Evolutionary conservation across 92 coral and sea anemone genomes (phyloP).

Genomic region (Desmophyllum pertusum): DNA sequence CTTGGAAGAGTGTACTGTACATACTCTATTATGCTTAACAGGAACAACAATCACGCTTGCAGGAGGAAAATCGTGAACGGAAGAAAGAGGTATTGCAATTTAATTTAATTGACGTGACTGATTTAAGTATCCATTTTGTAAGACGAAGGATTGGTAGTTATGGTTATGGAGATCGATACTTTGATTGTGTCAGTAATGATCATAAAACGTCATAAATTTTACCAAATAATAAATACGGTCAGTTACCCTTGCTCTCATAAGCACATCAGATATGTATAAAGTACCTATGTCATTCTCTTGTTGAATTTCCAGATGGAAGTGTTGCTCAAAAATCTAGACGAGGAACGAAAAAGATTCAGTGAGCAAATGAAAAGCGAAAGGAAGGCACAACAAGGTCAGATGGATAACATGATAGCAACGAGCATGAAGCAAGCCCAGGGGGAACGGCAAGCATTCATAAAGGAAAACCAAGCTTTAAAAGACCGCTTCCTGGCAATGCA

Average conservation of each 20-base stretch:
- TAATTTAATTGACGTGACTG: neutral
- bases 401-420: conserved; percentile 53
- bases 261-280: neutral
- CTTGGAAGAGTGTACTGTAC: too few relatives aligned
- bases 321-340: conserved; percentile 43
- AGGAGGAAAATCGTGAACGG: conserved; percentile 1
- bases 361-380: conserved; percentile 45
- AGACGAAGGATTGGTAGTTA: neutral
- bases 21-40: too few relatives aligned
- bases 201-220: too few relatives aligned
- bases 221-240: too few relatives aligned
- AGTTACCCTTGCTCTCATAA: too few relatives aligned
- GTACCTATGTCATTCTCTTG: neutral
- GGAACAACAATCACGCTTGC: conserved; percentile 19
- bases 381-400: conserved; percentile 44
- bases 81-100: conserved; percentile 20
- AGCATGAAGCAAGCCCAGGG: conserved; percentile 35
- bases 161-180: neutral
- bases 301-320: conserved; percentile 44
- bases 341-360: conserved; percentile 49
- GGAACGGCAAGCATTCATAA: conserved; percentile 22
- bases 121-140: neutral
- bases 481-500: neutral
- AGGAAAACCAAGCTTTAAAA: neutral
- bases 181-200: too few relatives aligned